Evolutionary conservation across 1,140 invertebrate genomes (phyloP).

Genomic region (Maniola jurtina): DNA sequence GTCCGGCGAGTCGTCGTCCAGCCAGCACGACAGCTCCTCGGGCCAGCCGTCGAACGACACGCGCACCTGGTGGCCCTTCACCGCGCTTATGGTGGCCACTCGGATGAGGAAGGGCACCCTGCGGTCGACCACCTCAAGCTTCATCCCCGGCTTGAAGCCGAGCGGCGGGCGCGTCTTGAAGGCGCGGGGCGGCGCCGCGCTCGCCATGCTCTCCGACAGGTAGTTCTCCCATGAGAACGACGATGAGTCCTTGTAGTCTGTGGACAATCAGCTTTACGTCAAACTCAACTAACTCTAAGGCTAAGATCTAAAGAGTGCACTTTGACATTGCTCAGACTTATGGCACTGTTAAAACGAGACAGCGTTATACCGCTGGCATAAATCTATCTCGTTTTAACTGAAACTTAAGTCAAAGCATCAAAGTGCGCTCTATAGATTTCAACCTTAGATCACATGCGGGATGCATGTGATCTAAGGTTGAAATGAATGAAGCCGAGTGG

Average conservation of each 20-base stretch:
- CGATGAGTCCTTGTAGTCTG: slow-evolving; percentile 85
- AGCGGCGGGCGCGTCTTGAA: slow-evolving; percentile 89
- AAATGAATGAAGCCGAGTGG: too few relatives aligned
- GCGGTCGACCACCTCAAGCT: slow-evolving; percentile 94
- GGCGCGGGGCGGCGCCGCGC: slow-evolving; percentile 88
- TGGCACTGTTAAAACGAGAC: too few relatives aligned
- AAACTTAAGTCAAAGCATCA: too few relatives aligned
- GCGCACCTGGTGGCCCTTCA: slow-evolving; percentile 87
- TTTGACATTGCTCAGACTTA: too few relatives aligned
- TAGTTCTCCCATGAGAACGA: slow-evolving; percentile 93
- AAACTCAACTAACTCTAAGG: too few relatives aligned
- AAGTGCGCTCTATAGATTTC: too few relatives aligned
- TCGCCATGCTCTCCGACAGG: slow-evolving; percentile 86
- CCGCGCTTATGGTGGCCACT: slow-evolving; percentile 90
- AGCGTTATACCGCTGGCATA: too few relatives aligned
- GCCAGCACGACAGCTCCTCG: slow-evolving; percentile 91
- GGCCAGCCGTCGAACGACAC: slow-evolving; percentile 96
- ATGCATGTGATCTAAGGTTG: too few relatives aligned
- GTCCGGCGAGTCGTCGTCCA: slow-evolving; percentile 93
- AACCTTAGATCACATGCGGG: too few relatives aligned
- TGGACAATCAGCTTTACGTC: slow-evolving; percentile 30
- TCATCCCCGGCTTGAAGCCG: slow-evolving; percentile 93
- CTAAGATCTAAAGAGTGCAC: too few relatives aligned
- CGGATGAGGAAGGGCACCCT: slow-evolving; percentile 88
- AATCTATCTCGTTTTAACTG: too few relatives aligned